A percentile compares a stretch with the other conserved stretches of the same genome.
Evolutionary conservation across 2,888 invertebrate genomes (phyloP).

Genomic region (Dione vanillae): DNA sequence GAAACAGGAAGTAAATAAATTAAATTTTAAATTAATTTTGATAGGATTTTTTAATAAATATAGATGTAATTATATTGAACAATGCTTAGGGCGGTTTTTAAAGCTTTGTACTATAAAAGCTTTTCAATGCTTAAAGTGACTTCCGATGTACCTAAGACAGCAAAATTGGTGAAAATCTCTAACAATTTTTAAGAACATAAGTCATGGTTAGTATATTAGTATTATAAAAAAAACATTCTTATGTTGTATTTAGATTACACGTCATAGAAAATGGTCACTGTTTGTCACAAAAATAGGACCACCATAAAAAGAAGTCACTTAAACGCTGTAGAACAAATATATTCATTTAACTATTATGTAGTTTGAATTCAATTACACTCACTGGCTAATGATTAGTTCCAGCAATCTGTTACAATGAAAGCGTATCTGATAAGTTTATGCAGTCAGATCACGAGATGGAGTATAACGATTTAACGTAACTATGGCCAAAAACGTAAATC

Average conservation of each 20-base stretch:
- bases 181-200: no score
- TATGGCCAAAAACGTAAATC: no score
- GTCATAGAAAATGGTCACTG: neutral
- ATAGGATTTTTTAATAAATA: neutral
- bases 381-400: conserved; percentile 42
- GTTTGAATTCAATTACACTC: conserved; percentile 10
- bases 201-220: no score
- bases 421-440: conserved; percentile 30
- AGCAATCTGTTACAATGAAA: conserved; percentile 29
- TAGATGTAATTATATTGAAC: conserved; percentile 6
- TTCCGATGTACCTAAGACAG: no score
- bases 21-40: neutral
- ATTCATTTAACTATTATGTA: neutral
- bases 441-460: conserved; percentile 2
- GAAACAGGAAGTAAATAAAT: conserved; percentile 19
- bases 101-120: neutral
- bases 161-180: no score
- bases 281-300: neutral
- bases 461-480: neutral
- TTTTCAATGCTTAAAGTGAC: neutral
- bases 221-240: no score
- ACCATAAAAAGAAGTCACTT: no score
- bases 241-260: no score
- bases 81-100: no score
- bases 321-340: neutral